Percentiles rank a stretch among this genome's conserved stretches.
Evolutionary conservation across 2,888 invertebrate species (phyloP).

Genomic region (Agrenia bidenticulata): DNA sequence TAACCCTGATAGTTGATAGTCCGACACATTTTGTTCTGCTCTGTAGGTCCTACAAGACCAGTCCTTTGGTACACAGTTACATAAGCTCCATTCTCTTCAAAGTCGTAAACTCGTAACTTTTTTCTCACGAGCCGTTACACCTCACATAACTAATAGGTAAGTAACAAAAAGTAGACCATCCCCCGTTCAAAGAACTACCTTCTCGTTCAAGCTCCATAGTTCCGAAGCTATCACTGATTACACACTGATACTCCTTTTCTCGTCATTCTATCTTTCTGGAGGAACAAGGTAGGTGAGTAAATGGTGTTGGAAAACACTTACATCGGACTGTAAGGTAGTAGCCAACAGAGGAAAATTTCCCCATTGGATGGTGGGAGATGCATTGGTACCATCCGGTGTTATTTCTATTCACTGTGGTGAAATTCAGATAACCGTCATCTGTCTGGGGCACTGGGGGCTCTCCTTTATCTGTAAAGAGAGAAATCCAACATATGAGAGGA

Average conservation of each 20-base stretch:
- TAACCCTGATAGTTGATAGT: slow-evolving; percentile 1
- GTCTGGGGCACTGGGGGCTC: slow-evolving; percentile 64
- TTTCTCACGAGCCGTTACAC: slow-evolving; percentile 1
- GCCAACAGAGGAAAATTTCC: slow-evolving; percentile 84
- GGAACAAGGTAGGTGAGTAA: no score
- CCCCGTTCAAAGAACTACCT: no score
- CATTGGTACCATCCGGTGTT: slow-evolving; percentile 81
- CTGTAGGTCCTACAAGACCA: no score
- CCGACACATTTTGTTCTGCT: neutral
- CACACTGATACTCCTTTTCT: no score
- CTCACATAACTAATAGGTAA: no score
- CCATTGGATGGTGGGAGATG: slow-evolving; percentile 75
- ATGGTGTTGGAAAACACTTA: slow-evolving; percentile 64
- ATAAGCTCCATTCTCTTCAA: no score
- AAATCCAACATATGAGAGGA: no score
- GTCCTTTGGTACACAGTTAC: no score
- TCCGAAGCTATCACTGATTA: no score
- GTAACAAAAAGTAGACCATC: no score
- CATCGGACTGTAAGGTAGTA: slow-evolving; percentile 86
- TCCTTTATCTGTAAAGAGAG: slow-evolving; percentile 53
- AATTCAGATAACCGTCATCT: slow-evolving; percentile 79
- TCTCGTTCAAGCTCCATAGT: no score
- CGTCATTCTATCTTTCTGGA: no score
- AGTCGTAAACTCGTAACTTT: slow-evolving; percentile 3
- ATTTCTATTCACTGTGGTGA: slow-evolving; percentile 72